These are phyloP conservation scores for Mergus octosetaceus DNA, from an alignment of 2,797 vertebrate genomes.

Conservation along the genomic window DNA sequence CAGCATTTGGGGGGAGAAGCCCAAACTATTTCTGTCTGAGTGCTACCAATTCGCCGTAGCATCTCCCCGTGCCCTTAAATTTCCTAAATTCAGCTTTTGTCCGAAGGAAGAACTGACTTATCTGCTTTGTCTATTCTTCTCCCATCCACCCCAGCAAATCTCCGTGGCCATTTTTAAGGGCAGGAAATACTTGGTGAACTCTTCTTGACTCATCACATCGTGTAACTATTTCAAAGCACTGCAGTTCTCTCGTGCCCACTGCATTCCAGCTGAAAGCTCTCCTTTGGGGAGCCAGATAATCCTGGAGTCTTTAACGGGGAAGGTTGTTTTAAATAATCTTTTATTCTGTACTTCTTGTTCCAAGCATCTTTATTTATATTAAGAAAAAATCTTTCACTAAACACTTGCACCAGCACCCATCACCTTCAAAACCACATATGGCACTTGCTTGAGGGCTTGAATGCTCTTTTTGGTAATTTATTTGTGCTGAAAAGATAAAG, in stretches of 20 bases:
- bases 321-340: not conserved
- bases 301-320: not conserved
- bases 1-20: not conserved
- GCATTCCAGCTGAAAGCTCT: not conserved
- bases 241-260: not conserved
- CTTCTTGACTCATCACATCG: not conserved
- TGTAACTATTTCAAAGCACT: not conserved
- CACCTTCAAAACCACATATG: not conserved
- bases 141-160: not conserved
- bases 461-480: not conserved
- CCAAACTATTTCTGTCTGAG: not conserved
- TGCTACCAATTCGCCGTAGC: not conserved
- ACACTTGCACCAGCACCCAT: not conserved
- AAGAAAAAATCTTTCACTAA: not conserved
- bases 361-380: not conserved
- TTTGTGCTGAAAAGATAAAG: not conserved
- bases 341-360: not conserved
- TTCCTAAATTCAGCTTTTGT: not conserved
- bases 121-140: not conserved
- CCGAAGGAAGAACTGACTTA: not conserved
- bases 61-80: not conserved
- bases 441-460: not conserved
- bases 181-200: not conserved
- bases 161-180: not conserved
- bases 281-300: not conserved